A percentile compares a stretch with the other conserved stretches of the same genome.
These are phyloP conservation scores for Holothuria leucospilota DNA, from an alignment of 53 echinoderm and acorn worm genomes.

Conservation along the genomic window DNA sequence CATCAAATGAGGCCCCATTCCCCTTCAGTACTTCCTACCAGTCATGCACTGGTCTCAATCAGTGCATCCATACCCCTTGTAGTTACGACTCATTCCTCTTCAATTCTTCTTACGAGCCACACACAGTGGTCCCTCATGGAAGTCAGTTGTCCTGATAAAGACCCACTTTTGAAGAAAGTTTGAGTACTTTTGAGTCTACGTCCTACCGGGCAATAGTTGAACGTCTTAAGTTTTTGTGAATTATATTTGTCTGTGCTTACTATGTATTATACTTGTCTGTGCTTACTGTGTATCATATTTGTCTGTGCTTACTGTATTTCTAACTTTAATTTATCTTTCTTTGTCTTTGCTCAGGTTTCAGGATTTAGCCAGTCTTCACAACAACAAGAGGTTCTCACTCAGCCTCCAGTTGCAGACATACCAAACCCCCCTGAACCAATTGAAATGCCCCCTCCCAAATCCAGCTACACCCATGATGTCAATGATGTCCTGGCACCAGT, in stretches of 20 bases:
- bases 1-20: no score
- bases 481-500: constrained; percentile 85
- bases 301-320: neutral
- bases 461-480: constrained; percentile 58
- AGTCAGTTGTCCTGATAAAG: no score
- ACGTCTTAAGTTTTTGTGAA: no score
- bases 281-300: neutral
- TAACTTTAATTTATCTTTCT: neutral
- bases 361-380: constrained; percentile 2
- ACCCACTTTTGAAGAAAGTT: no score
- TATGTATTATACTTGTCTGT: neutral
- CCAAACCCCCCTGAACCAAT: constrained; percentile 78
- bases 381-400: neutral
- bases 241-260: neutral
- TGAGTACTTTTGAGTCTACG: no score
- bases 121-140: no score
- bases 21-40: neutral
- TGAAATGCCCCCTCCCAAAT: constrained; percentile 78
- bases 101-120: no score
- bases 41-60: neutral
- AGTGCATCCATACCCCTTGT: no score
- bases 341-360: neutral
- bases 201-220: no score
- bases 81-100: no score
- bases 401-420: constrained; percentile 44